These are phyloP conservation scores for Sympetrum striolatum DNA, from an alignment of 2,888 invertebrate genomes.

Conservation along the genomic window DNA sequence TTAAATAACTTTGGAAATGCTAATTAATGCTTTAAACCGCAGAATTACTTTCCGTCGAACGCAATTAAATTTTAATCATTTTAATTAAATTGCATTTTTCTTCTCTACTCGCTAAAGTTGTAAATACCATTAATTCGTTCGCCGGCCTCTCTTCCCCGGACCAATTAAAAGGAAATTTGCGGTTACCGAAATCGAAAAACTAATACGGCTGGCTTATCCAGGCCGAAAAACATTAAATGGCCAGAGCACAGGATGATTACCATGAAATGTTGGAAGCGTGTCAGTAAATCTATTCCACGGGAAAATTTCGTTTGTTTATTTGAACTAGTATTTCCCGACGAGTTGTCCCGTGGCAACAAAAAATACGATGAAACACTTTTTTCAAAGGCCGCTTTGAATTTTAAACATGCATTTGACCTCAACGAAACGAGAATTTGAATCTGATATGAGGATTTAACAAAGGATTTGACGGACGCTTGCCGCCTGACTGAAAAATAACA, in stretches of 20 bases:
- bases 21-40: no score
- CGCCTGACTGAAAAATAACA: neutral
- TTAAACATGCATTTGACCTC: neutral
- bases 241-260: neutral
- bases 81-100: neutral
- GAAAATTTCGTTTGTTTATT: neutral
- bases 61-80: no score
- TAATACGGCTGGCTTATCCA: neutral
- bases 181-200: neutral
- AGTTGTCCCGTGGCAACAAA: neutral
- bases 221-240: neutral
- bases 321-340: neutral
- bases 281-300: neutral
- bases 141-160: neutral
- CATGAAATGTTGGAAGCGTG: neutral
- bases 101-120: neutral
- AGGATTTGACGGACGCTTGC: neutral
- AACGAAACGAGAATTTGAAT: neutral
- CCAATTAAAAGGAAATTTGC: neutral
- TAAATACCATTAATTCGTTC: neutral
- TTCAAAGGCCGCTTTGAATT: neutral
- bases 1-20: no score
- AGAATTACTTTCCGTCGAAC: no score
- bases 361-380: neutral
- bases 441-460: neutral